These are phyloP conservation scores for Pachycephala philippinensis DNA, from an alignment of 2,113 vertebrate species.

Conservation along the genomic window DNA sequence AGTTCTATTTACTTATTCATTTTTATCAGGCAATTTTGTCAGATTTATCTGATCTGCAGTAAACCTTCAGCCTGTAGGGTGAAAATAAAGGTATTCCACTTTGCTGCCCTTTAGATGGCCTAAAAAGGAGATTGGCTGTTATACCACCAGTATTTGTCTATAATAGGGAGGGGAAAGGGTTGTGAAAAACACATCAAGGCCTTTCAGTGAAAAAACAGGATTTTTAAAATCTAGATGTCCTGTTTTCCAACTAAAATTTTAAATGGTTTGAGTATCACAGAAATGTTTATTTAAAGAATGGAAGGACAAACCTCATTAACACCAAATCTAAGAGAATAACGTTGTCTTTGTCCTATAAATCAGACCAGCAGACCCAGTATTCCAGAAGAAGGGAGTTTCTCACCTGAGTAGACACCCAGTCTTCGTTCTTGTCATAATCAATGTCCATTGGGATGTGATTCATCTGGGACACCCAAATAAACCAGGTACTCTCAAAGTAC, in stretches of 20 bases:
- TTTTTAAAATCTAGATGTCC: not conserved
- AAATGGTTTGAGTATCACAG: not conserved
- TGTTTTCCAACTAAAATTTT: not conserved
- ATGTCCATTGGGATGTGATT: conserved; percentile 74
- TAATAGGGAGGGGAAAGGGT: not conserved
- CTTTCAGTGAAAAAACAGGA: not conserved
- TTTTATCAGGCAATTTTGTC: not conserved
- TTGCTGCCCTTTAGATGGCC: not conserved
- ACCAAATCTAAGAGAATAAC: not conserved
- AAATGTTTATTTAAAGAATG: not conserved
- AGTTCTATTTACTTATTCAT: not conserved
- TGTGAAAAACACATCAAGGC: not conserved
- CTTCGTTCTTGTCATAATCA: conserved; percentile 71
- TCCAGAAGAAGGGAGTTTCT: not conserved
- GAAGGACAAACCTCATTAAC: not conserved
- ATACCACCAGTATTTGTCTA: not conserved
- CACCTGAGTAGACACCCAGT: conserved; percentile 82
- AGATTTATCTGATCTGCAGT: not conserved
- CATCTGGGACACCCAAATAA: conserved; percentile 76
- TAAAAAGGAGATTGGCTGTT: not conserved
- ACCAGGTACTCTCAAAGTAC: conserved; percentile 71
- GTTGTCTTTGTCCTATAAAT: fast-evolving
- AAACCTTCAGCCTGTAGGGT: not conserved
- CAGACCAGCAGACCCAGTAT: not conserved
- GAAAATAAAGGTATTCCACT: not conserved